These are phyloP conservation scores for Eucriotettix oculatus DNA, from an alignment of 2,888 invertebrate genomes.

Conservation along the genomic window DNA sequence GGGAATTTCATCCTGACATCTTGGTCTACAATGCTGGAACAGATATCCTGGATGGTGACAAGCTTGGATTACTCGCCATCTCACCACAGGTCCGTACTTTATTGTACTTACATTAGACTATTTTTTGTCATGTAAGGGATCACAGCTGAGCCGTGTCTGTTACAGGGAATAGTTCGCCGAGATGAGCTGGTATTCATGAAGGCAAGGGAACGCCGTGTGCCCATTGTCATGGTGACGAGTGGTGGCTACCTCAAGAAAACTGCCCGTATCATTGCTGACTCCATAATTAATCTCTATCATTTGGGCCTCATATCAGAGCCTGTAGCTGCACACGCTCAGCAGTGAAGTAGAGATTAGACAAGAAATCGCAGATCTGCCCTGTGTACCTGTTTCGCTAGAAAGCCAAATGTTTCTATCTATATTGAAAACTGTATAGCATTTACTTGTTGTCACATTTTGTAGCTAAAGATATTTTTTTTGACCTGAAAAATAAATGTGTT, in stretches of 20 bases:
- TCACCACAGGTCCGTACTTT: constrained; percentile 38
- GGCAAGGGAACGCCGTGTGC: constrained; percentile 43
- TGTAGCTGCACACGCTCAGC: too few species aligned
- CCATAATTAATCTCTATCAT: constrained; percentile 57
- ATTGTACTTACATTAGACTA: neutral
- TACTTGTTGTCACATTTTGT: too few species aligned
- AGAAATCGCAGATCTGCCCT: too few species aligned
- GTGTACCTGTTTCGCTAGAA: too few species aligned
- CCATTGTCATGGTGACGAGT: constrained; percentile 74
- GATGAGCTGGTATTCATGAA: constrained; percentile 70
- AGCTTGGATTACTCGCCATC: constrained; percentile 54
- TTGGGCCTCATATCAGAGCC: constrained; percentile 34
- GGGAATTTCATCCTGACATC: constrained; percentile 59
- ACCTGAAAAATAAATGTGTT: too few species aligned
- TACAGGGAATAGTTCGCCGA: constrained; percentile 65
- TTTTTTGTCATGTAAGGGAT: neutral
- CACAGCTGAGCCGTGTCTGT: neutral
- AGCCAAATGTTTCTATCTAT: too few species aligned
- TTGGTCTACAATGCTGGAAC: constrained; percentile 90
- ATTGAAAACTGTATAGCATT: too few species aligned
- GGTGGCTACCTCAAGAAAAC: constrained; percentile 69
- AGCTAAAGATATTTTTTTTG: too few species aligned
- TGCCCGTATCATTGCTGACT: constrained; percentile 67
- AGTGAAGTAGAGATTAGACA: too few species aligned
- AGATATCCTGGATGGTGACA: constrained; percentile 63